Evolutionary conservation across 1,140 invertebrate species (phyloP).

Genomic region (Aphelinus certus): DNA sequence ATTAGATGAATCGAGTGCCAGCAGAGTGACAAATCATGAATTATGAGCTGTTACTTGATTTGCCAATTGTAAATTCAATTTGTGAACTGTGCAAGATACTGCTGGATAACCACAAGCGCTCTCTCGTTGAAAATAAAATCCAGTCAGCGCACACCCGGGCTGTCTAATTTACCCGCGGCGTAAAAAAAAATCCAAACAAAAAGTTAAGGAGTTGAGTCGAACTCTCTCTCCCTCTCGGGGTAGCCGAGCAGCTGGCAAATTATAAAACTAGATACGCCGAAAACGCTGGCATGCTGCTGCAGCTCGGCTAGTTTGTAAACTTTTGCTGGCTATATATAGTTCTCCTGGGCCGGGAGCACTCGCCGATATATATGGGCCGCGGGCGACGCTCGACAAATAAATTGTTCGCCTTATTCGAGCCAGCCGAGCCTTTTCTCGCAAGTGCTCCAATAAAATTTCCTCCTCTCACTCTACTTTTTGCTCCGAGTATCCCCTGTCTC

Average conservation of each 20-base stretch:
- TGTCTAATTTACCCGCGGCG: no score
- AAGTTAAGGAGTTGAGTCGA: neutral
- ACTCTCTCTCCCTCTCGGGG: neutral
- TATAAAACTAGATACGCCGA: constrained; percentile 15
- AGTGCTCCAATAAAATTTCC: constrained; percentile 21
- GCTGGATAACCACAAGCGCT: no score
- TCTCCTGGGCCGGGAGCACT: neutral
- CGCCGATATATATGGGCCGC: neutral
- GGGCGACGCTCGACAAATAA: constrained; percentile 13
- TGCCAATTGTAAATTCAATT: no score
- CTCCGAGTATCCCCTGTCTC: neutral
- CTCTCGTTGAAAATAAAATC: no score
- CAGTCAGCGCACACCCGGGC: no score
- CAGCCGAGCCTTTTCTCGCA: neutral
- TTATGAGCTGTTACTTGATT: no score
- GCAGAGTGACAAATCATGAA: no score
- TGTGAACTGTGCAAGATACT: no score
- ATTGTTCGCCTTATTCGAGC: constrained; percentile 29
- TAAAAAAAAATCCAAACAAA: neutral
- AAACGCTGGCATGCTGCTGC: neutral
- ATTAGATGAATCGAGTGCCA: no score
- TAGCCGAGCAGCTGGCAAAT: neutral
- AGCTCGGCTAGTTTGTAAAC: constrained; percentile 31
- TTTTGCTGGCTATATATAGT: neutral
- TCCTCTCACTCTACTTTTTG: neutral